Evolutionary conservation across 2,113 vertebrate species (phyloP).

Genomic region (Phoenicopterus ruber): DNA sequence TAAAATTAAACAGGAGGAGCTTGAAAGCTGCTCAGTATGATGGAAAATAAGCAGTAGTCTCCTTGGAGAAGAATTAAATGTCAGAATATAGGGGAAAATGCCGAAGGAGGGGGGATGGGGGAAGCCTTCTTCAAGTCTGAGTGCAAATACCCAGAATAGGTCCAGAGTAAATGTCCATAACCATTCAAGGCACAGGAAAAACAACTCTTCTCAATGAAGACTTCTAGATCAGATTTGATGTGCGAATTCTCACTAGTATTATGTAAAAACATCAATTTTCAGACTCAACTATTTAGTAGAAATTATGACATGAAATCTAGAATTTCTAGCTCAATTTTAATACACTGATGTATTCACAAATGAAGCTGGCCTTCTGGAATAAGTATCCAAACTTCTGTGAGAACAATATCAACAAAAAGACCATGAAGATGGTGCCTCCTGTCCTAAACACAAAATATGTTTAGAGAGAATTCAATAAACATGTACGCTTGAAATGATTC

Average conservation of each 20-base stretch:
- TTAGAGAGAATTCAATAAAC: not conserved
- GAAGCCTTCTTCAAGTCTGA: not conserved
- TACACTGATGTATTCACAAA: not conserved
- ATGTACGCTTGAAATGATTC: not conserved
- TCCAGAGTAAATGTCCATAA: not conserved
- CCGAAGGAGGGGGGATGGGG: not conserved
- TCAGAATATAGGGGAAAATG: not conserved
- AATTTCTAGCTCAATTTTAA: not conserved
- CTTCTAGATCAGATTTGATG: not conserved
- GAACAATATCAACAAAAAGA: not conserved
- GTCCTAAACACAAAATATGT: not conserved
- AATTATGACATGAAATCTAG: not conserved
- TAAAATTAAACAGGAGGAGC: not conserved
- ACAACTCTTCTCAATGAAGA: not conserved
- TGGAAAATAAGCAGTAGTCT: not conserved
- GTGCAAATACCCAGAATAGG: not conserved
- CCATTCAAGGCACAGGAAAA: not conserved
- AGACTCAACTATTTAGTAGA: not conserved
- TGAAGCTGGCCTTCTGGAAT: not conserved
- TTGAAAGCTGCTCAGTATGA: not conserved
- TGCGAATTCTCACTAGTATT: not conserved
- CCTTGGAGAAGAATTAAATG: not conserved
- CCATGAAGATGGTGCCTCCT: not conserved
- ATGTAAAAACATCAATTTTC: not conserved
- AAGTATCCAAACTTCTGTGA: not conserved